A percentile compares a stretch with the other conserved stretches of the same genome.
phyloP scores from a whole-genome alignment of 92 coral and sea anemone species.

The Phenganax marumi region DNA sequence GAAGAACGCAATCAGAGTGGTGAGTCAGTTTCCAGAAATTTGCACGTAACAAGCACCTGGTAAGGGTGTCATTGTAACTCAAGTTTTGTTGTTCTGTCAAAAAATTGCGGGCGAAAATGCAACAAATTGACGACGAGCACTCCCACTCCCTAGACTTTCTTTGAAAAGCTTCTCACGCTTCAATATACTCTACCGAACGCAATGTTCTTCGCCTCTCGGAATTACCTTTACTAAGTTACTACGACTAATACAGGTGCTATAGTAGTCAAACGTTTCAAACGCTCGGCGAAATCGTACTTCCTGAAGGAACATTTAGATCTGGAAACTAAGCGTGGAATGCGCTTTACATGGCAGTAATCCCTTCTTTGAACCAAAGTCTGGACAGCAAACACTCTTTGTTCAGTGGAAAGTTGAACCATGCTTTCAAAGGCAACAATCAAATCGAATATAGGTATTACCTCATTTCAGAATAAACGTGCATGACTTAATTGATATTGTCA shows the following conservation, averaged over 20 bases:
- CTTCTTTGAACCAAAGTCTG: background rate
- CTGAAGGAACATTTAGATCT: conserved; percentile 15
- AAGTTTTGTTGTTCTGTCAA: background rate
- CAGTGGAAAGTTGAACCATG: conserved; percentile 31
- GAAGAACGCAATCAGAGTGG: background rate
- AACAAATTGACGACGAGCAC: conserved; percentile 15
- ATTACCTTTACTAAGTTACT: conserved; percentile 23
- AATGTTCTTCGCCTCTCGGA: conserved; percentile 16
- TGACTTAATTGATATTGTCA: too few species aligned
- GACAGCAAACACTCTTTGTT: conserved; percentile 25
- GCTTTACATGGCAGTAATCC: conserved; percentile 25
- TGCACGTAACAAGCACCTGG: background rate
- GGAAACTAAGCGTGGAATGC: conserved; percentile 19
- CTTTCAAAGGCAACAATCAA: background rate
- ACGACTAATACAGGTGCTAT: conserved; percentile 17
- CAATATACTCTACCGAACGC: conserved; percentile 5
- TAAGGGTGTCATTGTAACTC: background rate
- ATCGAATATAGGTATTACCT: too few species aligned
- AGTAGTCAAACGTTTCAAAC: background rate
- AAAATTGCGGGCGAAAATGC: background rate
- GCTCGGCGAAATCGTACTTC: conserved; percentile 10
- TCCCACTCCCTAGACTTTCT: background rate
- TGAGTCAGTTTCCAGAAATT: background rate
- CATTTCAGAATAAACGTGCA: too few species aligned
- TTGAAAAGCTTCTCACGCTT: conserved; percentile 6